Percentiles rank a stretch among this genome's conserved stretches.
Evolutionary conservation across 2,113 vertebrate genomes (phyloP).

Genomic region (Hemibagrus wyckioides): DNA sequence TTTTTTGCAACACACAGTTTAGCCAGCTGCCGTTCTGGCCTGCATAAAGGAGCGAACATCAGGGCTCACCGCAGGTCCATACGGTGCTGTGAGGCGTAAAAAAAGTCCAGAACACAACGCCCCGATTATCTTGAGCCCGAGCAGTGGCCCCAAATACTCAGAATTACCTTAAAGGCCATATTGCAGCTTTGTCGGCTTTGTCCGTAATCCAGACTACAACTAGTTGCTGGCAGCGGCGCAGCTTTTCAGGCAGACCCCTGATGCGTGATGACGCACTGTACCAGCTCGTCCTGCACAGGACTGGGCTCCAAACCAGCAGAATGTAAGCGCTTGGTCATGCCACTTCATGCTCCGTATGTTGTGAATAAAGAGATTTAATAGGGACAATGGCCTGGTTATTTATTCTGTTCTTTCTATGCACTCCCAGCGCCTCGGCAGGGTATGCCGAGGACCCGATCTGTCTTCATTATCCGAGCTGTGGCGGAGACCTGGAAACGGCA

Average conservation of each 20-base stretch:
- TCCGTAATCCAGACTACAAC: conserved; percentile 43
- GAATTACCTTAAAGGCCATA: conserved; percentile 47
- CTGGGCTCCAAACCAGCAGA: conserved; percentile 36
- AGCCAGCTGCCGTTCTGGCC: conserved; percentile 26
- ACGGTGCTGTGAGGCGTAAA: conserved; percentile 14
- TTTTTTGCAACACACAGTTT: conserved; percentile 29
- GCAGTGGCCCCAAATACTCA: conserved; percentile 21
- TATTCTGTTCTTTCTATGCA: conserved; percentile 19
- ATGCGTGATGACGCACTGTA: conserved; percentile 46
- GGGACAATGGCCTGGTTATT: conserved; percentile 26
- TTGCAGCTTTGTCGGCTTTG: conserved; percentile 36
- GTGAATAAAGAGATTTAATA: conserved; percentile 9
- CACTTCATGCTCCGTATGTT: conserved; percentile 38
- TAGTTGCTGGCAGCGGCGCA: conserved; percentile 31
- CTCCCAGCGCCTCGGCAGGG: background rate
- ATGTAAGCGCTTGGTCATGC: conserved; percentile 1
- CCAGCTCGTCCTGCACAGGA: conserved; percentile 28
- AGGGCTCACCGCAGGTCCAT: conserved; percentile 44
- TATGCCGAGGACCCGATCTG: conserved; percentile 32
- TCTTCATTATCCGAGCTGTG: conserved; percentile 52
- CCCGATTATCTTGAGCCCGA: background rate
- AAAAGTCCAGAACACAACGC: conserved; percentile 21
- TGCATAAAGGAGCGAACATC: conserved; percentile 22
- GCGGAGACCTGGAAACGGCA: conserved; percentile 44
- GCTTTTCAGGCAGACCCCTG: conserved; percentile 18